Base-by-base conservation (phyloP, 2,888 invertebrate species). In the Corythucha ciliata region DNA sequence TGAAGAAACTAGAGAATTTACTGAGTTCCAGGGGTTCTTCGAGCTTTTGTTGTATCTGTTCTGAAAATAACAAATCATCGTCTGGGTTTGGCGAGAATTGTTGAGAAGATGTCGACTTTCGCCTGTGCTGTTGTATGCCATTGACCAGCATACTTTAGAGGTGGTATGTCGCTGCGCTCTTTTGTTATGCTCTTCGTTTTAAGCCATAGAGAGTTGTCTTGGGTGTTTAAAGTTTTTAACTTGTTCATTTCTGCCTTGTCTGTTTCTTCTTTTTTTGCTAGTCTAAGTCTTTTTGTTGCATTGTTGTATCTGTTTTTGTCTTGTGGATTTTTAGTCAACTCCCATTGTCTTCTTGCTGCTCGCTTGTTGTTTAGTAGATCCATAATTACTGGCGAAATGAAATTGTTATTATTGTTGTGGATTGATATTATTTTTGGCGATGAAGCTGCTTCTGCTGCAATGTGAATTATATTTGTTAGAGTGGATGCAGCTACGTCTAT, bases 251-350 rank as follows among this genome's bases (percentile, higher is more conserved):
- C 39, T 21, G 39, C 39, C 5, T 39, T 40, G 21, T 41, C 41
- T 25, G 2, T 7, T 25, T 41, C 41, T 41, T 41, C 26, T 41
- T 24, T 25, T 24, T 25, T 41, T 41, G 8, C 41, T 25, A 41
- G 24, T 41, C 41, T 8, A 3, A 41, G 26, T 24, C n/a, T 41
- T 12, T 40, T 40, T 22, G 40, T 40, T 40, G 40, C 22, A 22
- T 22, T 40, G 40, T 40, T 40, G 40, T 29, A 44, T 44, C 26
- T 29, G 26, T 44, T 44, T 44, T 44, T 44, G 18, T 44, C 44
- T 16, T 29, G 8, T 10, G 14, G 36, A 36, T 36, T 24, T n/a
- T 24, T 42, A 4, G 42, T 25, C 25, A 22, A 7, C 42, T 42
- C 25, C 36, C 42, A 24, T 26, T 26, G 26, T 24, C 26, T 42